Evolutionary conservation across 2,113 vertebrate species (phyloP), one percentile per base, ranked within the genome.

Genomic region (Benitochromis conjunctus): DNA sequence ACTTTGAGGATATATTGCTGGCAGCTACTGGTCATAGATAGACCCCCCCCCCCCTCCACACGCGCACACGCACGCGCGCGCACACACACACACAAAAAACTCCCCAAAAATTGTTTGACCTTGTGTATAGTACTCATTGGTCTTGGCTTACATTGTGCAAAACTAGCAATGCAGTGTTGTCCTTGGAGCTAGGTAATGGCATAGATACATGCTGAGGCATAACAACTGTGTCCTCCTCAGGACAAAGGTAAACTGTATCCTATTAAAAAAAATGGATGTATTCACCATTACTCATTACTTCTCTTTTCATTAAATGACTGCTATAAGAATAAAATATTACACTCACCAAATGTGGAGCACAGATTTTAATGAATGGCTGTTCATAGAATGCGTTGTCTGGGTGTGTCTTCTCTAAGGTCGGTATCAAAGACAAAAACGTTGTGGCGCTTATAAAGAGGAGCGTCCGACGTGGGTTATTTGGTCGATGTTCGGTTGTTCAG

Each of bases 391-490:
- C 24, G 5, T 26, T 74, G 24, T 7, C 24, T 74, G 41, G 66
- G 41, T 48, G 13, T 19, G 9, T 19, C 66, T 74, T 48, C 41
- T 48, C 43, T 31, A 43, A 74, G 43, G 43, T 74, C 6, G 0
- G 16, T 26, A 7, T 48, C 5, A 48, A 46, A 19, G 21, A 10
- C n/a, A 69, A 74, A 74, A 48, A 29, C 1, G 2, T 29, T 18
- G 9, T 29, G 69, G 43, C 14, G 18, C 9, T 31, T 51, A 31
- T 1, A 11, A 11, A 46, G 14, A 48, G 69, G 14, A 74, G 24
- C 29, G 1, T 48, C 0, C 2, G 41, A 12, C 24, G 1, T 74
- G 69, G 69, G 0, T 31, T 2, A 51, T n/a, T 76, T 31, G 10
- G 4, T 76, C 26, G 51, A 5, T 51, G 43, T 31, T 48, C 24